Conservation (phyloP, 2,113 vertebrate species). For the Tetrao urogallus region DNA sequence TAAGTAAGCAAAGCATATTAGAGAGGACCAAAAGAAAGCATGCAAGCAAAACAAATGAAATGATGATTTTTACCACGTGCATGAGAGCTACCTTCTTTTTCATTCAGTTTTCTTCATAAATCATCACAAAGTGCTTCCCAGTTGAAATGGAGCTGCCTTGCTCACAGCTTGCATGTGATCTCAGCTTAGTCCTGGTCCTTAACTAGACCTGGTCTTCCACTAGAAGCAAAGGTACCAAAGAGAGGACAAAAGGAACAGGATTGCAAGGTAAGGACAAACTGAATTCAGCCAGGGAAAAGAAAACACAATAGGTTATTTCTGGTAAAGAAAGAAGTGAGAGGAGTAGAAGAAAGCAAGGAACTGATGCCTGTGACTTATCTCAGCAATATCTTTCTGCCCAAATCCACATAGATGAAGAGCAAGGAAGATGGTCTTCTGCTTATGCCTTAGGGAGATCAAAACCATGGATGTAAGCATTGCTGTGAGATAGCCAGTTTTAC, state of each 20-base stretch:
- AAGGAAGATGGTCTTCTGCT: not conserved
- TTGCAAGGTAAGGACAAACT: not conserved
- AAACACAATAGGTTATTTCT: not conserved
- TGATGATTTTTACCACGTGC: not conserved
- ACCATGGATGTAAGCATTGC: not conserved
- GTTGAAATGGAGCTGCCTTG: not conserved
- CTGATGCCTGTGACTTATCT: not conserved
- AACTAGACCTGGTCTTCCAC: not conserved
- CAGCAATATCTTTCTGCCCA: not conserved
- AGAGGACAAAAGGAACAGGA: not conserved
- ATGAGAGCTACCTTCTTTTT: not conserved
- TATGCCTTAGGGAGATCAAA: not conserved
- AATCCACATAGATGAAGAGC: not conserved
- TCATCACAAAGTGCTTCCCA: not conserved
- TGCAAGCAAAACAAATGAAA: conserved; percentile 6
- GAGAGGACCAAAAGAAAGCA: not conserved
- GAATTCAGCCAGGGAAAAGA: not conserved
- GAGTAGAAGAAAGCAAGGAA: not conserved
- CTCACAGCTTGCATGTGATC: not conserved
- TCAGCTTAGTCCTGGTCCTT: not conserved
- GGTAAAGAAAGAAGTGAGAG: not conserved
- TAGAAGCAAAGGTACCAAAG: not conserved
- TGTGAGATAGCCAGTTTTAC: not conserved
- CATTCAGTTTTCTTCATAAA: not conserved
- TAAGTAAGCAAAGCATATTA: not conserved